Evolutionary conservation across 1,140 invertebrate species (phyloP), one percentile per base, ranked within the genome.

Genomic region (Atta colombica): DNA sequence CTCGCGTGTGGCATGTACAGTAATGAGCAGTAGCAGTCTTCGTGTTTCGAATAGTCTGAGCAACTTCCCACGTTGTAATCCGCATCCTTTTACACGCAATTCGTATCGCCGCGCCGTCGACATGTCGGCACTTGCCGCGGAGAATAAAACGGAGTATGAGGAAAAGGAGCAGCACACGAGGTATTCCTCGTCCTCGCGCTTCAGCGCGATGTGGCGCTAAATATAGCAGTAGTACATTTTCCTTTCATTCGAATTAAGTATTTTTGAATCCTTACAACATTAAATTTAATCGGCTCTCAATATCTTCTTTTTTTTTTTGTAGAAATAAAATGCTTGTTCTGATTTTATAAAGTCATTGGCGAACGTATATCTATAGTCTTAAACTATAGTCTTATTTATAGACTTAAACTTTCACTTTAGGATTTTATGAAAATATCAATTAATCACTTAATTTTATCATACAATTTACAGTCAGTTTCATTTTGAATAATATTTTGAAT

Each of bases 101-200:
- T 63, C 16, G 16, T 28, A 28, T 45, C 49, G 39, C 25, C 16
- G 39, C 45, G 16, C 21, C 14, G 31, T 58, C 16, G 35, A 72
- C 45, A 91, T 90, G 85, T 91, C 88, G 68, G 51, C 71, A 65
- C 55, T 75, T 77, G 18, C 21, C 49, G 28, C 25, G 53, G 72
- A 71, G 55, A 21, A 25, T 45, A 77, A 69, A 49, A 74, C 68
- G 16, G 60, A 82, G 39, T n/a, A 55, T 3, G 65, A 77, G 21
- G 65, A 85, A 21, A 53, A 88, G 39, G 66, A 61, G 2, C 77
- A 86, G 49, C 31, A 49, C 18, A 45, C 49, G 28, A 65, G 55
- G 80, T 82, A n/a, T 49, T 31, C 55, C n/a, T 51, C 25, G 18
- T 53, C 7, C n/a, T n/a, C 31, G n/a, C 35, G 35, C 8, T 58